Evolutionary conservation across 2,113 vertebrate species (phyloP), one percentile per base, ranked within the genome.

Genomic region (Dascyllus trimaculatus): DNA sequence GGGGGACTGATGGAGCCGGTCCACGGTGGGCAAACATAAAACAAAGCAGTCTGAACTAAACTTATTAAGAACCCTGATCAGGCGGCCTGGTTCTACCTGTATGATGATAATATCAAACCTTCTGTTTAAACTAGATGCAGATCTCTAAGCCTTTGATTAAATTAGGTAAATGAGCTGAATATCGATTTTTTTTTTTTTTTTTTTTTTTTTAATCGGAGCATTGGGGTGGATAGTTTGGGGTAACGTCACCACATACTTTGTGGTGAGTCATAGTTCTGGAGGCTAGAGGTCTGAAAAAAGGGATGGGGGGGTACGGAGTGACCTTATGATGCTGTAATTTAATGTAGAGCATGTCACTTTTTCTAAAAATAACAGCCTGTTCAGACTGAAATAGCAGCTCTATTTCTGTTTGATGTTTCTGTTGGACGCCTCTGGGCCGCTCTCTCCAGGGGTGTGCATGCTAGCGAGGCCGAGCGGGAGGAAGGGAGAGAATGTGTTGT

Each of bases 331-430:
- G 89, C 81, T 87, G 88, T 91, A 93, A 95, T 93, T 90, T 75
- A 90, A 73, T 63, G 60, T 80, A 64, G 78, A 90, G 67, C 75
- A 79, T 89, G 93, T 92, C 92, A 85, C 83, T 90, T 93, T 85
- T 88, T 87, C 88, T 91, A 94, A 95, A 94, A 94, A 95, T 93
- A 94, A 93, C 83, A 80, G 70, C 56, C 48, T 4, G 54, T 71
- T 84, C 61, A 54, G 92, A 92, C 92, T 85, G 78, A 94, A 95
- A 95, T 95, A 95, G 94, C 86, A 84, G 72, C 81, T 88, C 92
- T 95, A 95, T 95, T 95, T 94, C 87, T 83, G 91, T 84, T 78
- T 72, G 46, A 75, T 92, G 92, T 94, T 95, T 93, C 91, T 93
- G 83, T 95, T 94, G 94, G 94, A 94, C 58, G 38, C 74, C 52